Conservation (phyloP, 2,113 vertebrate genomes). For the Odocoileus hemionus region DNA sequence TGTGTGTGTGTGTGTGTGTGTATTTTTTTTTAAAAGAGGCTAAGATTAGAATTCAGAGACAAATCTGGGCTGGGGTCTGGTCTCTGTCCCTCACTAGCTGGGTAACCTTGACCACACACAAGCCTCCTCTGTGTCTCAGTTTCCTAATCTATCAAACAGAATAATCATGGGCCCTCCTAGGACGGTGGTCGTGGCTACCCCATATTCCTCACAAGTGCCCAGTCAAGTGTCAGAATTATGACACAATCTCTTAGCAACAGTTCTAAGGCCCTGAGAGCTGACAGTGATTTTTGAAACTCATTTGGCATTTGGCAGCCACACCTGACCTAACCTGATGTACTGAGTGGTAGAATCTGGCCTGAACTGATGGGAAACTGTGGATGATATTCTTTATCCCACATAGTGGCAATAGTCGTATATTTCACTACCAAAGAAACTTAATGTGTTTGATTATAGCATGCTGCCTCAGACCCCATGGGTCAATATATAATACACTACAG, state of each 20-base stretch:
- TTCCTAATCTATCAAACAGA: neutral
- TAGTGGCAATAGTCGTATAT: neutral
- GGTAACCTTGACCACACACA: neutral
- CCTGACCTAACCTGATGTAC: neutral
- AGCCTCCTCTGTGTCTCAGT: neutral
- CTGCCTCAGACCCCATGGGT: neutral
- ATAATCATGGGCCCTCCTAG: neutral
- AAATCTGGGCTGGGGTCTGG: neutral
- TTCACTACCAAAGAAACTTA: neutral
- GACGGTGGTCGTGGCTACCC: neutral
- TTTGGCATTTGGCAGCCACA: neutral
- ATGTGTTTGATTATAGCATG: neutral
- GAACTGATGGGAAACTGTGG: neutral
- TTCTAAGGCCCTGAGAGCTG: neutral
- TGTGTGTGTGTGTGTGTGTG: too few relatives aligned
- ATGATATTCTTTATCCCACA: neutral
- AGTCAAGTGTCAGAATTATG: neutral
- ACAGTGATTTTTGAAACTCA: neutral
- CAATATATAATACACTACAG: neutral
- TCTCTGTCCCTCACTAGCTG: neutral
- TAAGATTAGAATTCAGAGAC: neutral
- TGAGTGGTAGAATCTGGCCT: neutral
- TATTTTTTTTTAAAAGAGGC: neutral
- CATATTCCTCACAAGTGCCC: neutral
- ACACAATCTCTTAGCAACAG: neutral